Percentiles rank a stretch among this genome's conserved stretches.
phyloP scores from a whole-genome alignment of 1,140 invertebrate species.

The Leptinotarsa texana region DNA sequence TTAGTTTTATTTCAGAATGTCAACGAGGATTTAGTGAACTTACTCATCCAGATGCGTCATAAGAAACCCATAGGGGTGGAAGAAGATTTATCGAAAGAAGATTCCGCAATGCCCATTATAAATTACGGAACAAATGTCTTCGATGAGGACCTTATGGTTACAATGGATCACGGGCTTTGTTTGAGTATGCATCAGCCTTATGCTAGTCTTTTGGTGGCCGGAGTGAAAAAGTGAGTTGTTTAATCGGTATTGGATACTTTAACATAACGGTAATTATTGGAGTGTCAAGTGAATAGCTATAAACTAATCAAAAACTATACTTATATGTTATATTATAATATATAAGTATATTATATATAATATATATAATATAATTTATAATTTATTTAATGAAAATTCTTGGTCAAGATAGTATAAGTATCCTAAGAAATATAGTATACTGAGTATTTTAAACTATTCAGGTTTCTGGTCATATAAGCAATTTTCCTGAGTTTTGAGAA shows the following conservation, averaged over 20 bases:
- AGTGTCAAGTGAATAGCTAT: no score
- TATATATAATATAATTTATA: no score
- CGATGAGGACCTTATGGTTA: slow-evolving; percentile 40
- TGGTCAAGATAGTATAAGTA: no score
- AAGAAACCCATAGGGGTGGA: slow-evolving; percentile 39
- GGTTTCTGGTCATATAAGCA: no score
- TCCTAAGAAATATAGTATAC: no score
- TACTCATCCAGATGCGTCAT: slow-evolving; percentile 48
- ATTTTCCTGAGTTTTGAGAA: no score
- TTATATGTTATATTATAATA: no score
- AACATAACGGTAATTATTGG: background rate
- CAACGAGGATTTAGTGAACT: slow-evolving; percentile 44
- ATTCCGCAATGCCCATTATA: slow-evolving; percentile 40
- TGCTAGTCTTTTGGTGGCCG: slow-evolving; percentile 86
- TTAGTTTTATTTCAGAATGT: slow-evolving; percentile 31
- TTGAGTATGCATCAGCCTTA: slow-evolving; percentile 96
- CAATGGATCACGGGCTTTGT: slow-evolving; percentile 79
- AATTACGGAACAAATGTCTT: slow-evolving; percentile 39
- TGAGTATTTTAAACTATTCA: no score
- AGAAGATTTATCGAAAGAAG: slow-evolving; percentile 44
- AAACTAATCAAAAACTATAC: no score
- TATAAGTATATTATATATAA: no score
- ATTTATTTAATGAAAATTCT: no score
- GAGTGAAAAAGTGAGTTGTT: slow-evolving; percentile 81
- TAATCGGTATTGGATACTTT: background rate